A percentile compares a stretch with the other conserved stretches of the same genome.
These are phyloP conservation scores for Synergus gifuensis DNA, from an alignment of 2,888 invertebrate genomes.

Conservation along the genomic window DNA sequence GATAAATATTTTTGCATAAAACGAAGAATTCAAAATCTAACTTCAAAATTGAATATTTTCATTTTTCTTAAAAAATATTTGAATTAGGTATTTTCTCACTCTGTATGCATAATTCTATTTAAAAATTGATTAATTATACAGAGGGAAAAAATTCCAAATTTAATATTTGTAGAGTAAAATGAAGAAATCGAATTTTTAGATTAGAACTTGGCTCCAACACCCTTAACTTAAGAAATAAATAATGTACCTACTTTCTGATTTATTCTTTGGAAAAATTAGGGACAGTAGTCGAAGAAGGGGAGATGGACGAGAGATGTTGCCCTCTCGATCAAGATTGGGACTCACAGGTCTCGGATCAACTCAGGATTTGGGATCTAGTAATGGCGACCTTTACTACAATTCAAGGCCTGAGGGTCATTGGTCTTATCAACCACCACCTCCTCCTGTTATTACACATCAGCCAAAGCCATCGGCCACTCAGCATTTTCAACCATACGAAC, in stretches of 20 bases:
- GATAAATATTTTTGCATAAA: too few species aligned
- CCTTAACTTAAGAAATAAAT: too few species aligned
- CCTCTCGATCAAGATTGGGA: conserved; percentile 87
- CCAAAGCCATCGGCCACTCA: conserved; percentile 87
- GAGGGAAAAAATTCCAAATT: too few species aligned
- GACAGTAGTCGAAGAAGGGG: conserved; percentile 83
- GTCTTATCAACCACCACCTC: conserved; percentile 87
- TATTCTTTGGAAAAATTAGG: conserved; percentile 75
- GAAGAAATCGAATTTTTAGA: too few species aligned
- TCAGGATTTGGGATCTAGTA: conserved; percentile 78
- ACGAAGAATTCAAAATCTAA: too few species aligned
- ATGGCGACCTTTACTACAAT: conserved; percentile 90
- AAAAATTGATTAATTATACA: too few species aligned
- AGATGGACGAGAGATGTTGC: conserved; percentile 89
- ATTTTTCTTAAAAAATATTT: too few species aligned
- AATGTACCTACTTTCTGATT: background rate
- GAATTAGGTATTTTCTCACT: too few species aligned
- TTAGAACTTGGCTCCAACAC: too few species aligned
- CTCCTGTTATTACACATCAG: conserved; percentile 94
- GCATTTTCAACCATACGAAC: conserved; percentile 93
- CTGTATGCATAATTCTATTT: too few species aligned
- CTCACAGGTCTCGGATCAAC: conserved; percentile 79
- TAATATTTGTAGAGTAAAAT: too few species aligned
- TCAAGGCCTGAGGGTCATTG: conserved; percentile 82
- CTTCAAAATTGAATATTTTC: too few species aligned